phyloP scores from a whole-genome alignment of 1,140 invertebrate genomes.

The Tetragnatha versicolor region DNA sequence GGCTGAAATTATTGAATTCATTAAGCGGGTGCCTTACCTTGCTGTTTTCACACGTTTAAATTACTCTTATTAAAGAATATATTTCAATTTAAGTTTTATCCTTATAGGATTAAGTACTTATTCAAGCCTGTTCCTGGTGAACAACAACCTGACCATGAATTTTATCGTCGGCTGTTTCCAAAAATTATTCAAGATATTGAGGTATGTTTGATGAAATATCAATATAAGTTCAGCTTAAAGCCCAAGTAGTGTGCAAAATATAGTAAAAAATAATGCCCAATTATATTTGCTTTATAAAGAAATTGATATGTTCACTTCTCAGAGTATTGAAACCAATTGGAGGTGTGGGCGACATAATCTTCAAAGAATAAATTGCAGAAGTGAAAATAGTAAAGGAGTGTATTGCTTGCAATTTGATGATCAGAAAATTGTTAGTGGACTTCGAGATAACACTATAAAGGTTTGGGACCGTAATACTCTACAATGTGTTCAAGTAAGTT shows the following conservation, averaged over 20 bases:
- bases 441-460: conserved; percentile 99
- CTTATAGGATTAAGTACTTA: conserved; percentile 81
- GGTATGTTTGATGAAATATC: conserved; percentile 62
- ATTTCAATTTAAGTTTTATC: too few species aligned
- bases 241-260: neutral
- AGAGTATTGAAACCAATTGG: conserved; percentile 99
- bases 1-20: too few species aligned
- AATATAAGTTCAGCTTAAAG: neutral
- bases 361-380: conserved; percentile 97
- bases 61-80: conserved; percentile 53
- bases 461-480: conserved; percentile 93
- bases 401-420: conserved; percentile 99
- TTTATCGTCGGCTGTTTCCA: conserved; percentile 95
- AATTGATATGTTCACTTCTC: conserved; percentile 56
- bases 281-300: neutral
- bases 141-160: conserved; percentile 89
- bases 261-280: too few species aligned
- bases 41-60: conserved; percentile 38
- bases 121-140: conserved; percentile 94
- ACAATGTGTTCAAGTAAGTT: conserved; percentile 81
- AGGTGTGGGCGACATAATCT: conserved; percentile 92
- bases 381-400: conserved; percentile 92
- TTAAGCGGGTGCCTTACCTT: too few species aligned
- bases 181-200: conserved; percentile 88
- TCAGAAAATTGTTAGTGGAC: conserved; percentile 97